These are phyloP conservation scores for Tachystola acroxantha DNA, from an alignment of 2,888 invertebrate species.

Conservation along the genomic window DNA sequence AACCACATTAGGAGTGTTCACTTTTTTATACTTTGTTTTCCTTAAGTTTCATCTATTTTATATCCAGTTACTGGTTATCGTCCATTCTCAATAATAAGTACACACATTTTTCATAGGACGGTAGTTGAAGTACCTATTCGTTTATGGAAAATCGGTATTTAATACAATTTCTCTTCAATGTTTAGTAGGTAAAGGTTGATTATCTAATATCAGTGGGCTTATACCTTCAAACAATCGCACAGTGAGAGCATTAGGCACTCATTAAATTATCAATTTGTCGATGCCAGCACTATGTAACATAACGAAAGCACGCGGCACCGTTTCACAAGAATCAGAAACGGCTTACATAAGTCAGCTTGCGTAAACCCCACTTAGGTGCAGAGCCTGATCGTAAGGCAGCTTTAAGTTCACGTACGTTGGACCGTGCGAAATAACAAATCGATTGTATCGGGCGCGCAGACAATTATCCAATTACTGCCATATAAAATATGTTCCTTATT, in stretches of 20 bases:
- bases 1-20: no score
- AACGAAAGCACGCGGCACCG: slow-evolving; percentile 53
- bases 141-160: no score
- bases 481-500: slow-evolving; percentile 5
- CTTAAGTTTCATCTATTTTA: no score
- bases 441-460: slow-evolving; percentile 29
- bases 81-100: no score
- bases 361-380: slow-evolving; percentile 62
- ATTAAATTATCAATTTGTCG: slow-evolving; percentile 50
- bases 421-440: slow-evolving; percentile 50
- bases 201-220: no score
- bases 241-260: slow-evolving; percentile 31
- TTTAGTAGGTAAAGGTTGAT: no score
- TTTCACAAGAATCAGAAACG: slow-evolving; percentile 66
- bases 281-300: slow-evolving; percentile 41
- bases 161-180: no score
- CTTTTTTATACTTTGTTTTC: no score
- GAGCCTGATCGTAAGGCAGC: slow-evolving; percentile 51
- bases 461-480: slow-evolving; percentile 27
- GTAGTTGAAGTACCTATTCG: no score
- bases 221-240: no score
- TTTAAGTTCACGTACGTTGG: slow-evolving; percentile 58
- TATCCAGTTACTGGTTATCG: no score
- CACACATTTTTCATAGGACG: no score
- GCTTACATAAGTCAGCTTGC: slow-evolving; percentile 70